phyloP scores from a whole-genome alignment of 37 sponge, comb jelly and placozoan genomes.

The Chondrilla cf. caribensis region DNA sequence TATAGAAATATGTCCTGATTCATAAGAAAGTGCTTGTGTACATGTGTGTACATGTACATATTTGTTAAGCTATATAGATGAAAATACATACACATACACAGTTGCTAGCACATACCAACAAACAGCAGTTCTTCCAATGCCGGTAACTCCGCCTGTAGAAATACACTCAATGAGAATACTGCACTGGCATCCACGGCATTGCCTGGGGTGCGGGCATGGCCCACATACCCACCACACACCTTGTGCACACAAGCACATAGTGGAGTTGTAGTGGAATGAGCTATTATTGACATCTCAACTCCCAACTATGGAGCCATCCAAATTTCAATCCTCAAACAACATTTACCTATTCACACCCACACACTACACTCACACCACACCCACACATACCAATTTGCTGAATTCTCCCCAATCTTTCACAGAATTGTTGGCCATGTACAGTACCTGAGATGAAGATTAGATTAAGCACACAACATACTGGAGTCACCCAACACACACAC shows the following conservation, averaged over 20 bases:
- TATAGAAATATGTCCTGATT: too few relatives aligned
- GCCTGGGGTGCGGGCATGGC: conserved; percentile 80
- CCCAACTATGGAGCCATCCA: too few relatives aligned
- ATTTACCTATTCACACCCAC: too few relatives aligned
- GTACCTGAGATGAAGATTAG: too few relatives aligned
- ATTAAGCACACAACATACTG: too few relatives aligned
- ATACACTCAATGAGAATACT: neutral
- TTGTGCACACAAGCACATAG: neutral
- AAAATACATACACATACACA: neutral
- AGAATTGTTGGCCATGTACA: conserved; percentile 96
- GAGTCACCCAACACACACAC: neutral
- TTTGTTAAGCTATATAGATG: too few relatives aligned
- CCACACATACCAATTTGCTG: conserved; percentile 74
- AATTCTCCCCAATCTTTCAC: conserved; percentile 99
- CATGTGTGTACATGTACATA: too few relatives aligned
- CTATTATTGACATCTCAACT: too few relatives aligned
- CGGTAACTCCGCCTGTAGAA: conserved; percentile 64
- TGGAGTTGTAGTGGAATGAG: too few relatives aligned
- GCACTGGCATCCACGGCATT: neutral
- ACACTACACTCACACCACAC: too few relatives aligned
- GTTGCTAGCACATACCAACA: conserved; percentile 67
- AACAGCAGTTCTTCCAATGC: conserved; percentile 84
- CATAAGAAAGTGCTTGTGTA: too few relatives aligned
- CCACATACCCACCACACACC: conserved; percentile 70
- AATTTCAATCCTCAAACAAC: too few relatives aligned